Conservation (phyloP, 1,140 invertebrate genomes). For the Thaumetopoea pityocampa region DNA sequence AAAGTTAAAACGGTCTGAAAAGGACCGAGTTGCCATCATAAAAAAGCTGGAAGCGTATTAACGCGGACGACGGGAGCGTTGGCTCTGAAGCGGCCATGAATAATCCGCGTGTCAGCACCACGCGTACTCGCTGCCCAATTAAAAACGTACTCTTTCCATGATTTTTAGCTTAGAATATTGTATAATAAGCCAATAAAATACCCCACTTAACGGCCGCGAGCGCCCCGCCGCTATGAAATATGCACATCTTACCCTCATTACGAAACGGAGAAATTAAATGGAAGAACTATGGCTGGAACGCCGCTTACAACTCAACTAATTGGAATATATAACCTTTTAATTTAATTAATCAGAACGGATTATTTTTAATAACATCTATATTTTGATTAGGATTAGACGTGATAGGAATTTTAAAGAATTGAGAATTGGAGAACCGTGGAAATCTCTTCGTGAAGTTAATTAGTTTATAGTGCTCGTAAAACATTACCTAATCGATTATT, state of each 20-base stretch:
- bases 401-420: no score
- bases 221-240: slow-evolving; percentile 60
- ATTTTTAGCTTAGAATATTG: slow-evolving; percentile 75
- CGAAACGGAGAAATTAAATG: slow-evolving; percentile 47
- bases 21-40: slow-evolving; percentile 21
- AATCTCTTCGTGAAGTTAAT: neutral
- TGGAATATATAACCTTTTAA: slow-evolving; percentile 14
- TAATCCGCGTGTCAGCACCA: slow-evolving; percentile 66
- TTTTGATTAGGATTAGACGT: neutral
- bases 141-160: slow-evolving; percentile 74
- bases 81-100: slow-evolving; percentile 66
- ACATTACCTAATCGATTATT: no score
- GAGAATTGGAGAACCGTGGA: neutral
- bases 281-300: slow-evolving; percentile 38
- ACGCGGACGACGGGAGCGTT: slow-evolving; percentile 50
- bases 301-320: slow-evolving; percentile 31
- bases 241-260: slow-evolving; percentile 62
- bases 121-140: slow-evolving; percentile 68
- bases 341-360: neutral
- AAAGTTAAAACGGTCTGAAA: slow-evolving; percentile 22
- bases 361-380: neutral
- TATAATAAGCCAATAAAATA: slow-evolving; percentile 75
- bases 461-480: no score
- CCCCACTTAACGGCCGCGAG: slow-evolving; percentile 66
- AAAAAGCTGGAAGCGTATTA: slow-evolving; percentile 41